Base-by-base conservation (phyloP, 2,888 invertebrate species). In the Poecilus cupreus region DNA sequence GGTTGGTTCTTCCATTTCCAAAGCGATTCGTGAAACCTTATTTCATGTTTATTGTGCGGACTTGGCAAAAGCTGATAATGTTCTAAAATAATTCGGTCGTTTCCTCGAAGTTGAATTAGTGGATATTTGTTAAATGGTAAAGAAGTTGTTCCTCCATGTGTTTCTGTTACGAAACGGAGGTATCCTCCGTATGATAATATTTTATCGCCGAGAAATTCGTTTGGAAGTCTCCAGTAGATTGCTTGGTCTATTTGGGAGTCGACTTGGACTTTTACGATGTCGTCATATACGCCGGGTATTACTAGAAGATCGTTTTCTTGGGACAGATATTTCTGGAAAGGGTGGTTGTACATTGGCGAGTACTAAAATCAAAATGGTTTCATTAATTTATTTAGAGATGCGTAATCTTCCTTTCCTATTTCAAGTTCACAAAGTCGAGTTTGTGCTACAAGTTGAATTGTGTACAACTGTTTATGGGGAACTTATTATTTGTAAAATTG, bases 151-250 rank as follows among this genome's bases (percentile, higher is more conserved):
- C 92, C 91, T 57, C 93, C 93, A 16, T 75, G 64, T 83, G 94
- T 94, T 76, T 94, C 92, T 0, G 95, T 92, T 0, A 92, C 91
- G 88, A 98, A 98, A 83, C 94, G 91, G 68, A 99, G 89, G 83
- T 93, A 93, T 3, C 98, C 98, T 24, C 97, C 97, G 89, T 99
- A 99, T 20, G 98, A 97, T 83, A 95, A 92, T 13, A 96, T 94
- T 88, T 95, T 91, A 89, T 99, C 99, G 0, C 97, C 97, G 11
- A 95, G 92, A 88, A 98, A 96, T 77, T 93, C 91, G 8, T 92
- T 90, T 0, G 97, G 96, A 13, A 99, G 90, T 85, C 93, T 93
- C 94, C 96, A 96, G 89, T 97, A 97, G 20, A 97, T 90, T 0
- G 96, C 96, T 86, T 86, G 93, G 88, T 92, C 92, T 87, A 91